These are phyloP conservation scores for Sycophaga agraensis DNA, from an alignment of 1,140 invertebrate species.

Conservation along the genomic window DNA sequence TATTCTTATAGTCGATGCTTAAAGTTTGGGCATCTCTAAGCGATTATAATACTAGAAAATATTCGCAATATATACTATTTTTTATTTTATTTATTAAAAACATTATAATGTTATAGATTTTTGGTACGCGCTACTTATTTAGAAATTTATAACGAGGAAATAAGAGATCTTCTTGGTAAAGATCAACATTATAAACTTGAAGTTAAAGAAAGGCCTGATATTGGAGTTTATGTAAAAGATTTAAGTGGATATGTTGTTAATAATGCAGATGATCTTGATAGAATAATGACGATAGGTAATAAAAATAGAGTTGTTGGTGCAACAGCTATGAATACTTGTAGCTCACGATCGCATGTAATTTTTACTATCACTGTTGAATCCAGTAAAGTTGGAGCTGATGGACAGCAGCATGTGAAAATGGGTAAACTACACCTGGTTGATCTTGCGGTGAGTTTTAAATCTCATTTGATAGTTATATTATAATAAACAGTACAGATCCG, in stretches of 20 bases:
- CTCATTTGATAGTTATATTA: too few species aligned
- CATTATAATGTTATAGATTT: slow-evolving; percentile 59
- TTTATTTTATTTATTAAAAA: too few species aligned
- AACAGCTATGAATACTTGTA: slow-evolving; percentile 86
- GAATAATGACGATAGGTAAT: slow-evolving; percentile 79
- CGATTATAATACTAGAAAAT: too few species aligned
- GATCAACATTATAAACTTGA: slow-evolving; percentile 63
- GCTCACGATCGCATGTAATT: slow-evolving; percentile 85
- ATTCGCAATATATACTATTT: too few species aligned
- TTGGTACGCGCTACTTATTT: slow-evolving; percentile 76
- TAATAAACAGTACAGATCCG: too few species aligned
- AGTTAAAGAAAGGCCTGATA: slow-evolving; percentile 76
- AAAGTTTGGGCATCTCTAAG: too few species aligned
- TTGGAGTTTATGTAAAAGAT: slow-evolving; percentile 82
- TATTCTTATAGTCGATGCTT: too few species aligned
- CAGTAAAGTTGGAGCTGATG: slow-evolving; percentile 66
- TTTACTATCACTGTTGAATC: slow-evolving; percentile 87
- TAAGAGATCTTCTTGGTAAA: slow-evolving; percentile 71
- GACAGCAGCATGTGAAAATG: slow-evolving; percentile 69
- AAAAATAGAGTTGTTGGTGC: slow-evolving; percentile 77
- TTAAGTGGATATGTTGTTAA: slow-evolving; percentile 75
- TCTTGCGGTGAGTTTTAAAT: slow-evolving; percentile 64
- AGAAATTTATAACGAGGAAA: slow-evolving; percentile 83
- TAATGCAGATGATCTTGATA: slow-evolving; percentile 77
- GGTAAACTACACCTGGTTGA: slow-evolving; percentile 84